Base-by-base conservation (phyloP, 2,888 invertebrate genomes). In the Seira ritae region DNA sequence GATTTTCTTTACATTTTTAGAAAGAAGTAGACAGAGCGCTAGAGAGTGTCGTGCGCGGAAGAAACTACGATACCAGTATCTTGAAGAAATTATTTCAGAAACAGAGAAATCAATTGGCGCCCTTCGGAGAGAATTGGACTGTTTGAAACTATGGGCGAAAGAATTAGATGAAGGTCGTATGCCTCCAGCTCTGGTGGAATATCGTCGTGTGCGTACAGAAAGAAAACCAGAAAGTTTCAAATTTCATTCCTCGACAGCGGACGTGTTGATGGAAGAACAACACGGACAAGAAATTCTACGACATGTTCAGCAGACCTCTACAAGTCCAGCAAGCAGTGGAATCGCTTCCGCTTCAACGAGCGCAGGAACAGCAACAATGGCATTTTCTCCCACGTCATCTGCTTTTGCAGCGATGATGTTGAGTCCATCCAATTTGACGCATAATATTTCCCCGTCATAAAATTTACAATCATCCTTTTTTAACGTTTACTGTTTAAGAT, bases 41-140 rank as follows among this genome's bases (percentile, higher is more conserved):
- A 93, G 98, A 89, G 98, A 98, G 93, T 98, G 98, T 91, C 94
- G 98, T 88, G 98, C 98, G 68, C 94, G 98, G 74, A 98, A 98
- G 92, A 98, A 98, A 91, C 93, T 98, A 86, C 94, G 98, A 74
- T 98, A 98, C 91, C 98, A 98, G 91, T 98, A 98, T 91, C 92
- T 98, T 87, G 98, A 98, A 91, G 98, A 98, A 91, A 92, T 98
- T 88, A 98, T 98, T 1, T 94, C 96, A 0, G 97, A 97, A 91
- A 92, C 98, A 87, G 98, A 98, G 91, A 96, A 97, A 89, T 96
- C 98, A 10, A 97, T 98, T 19, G 92, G 97, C 88, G 93, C 96
- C 12, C 92, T 98, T 65, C 93, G 97, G 88, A 94, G 96, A 90
- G 98, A 98, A 92, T 92, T 98, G 86, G 97, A 98, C 90, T 95